Conservation (phyloP, 2,797 vertebrate species). For the Tiaroga cobitis region DNA sequence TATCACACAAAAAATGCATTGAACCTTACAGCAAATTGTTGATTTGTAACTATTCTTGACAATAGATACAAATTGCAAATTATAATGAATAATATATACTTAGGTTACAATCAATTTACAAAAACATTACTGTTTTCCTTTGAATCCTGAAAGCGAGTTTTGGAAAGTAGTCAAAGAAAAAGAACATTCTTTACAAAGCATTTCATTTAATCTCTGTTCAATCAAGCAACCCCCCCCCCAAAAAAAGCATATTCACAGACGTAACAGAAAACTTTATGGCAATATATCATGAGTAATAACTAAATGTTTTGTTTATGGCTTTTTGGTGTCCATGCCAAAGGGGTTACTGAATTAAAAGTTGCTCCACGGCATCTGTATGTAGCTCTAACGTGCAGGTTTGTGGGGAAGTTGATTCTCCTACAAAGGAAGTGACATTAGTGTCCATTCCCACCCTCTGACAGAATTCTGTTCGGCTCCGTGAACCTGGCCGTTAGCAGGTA, state of each 20-base stretch:
- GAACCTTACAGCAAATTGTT: background rate
- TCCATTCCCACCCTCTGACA: constrained; percentile 91
- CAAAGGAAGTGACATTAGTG: constrained; percentile 72
- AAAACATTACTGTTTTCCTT: background rate
- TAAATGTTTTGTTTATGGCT: constrained; percentile 4
- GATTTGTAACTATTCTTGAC: background rate
- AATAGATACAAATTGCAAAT: background rate
- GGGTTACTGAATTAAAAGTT: background rate
- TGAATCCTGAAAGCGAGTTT: too few relatives aligned
- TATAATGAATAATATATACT: background rate
- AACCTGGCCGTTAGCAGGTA: constrained; percentile 94
- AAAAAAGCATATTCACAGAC: background rate
- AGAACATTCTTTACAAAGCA: background rate
- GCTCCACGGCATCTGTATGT: background rate
- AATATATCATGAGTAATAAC: background rate
- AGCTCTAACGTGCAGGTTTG: background rate
- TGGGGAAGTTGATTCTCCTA: background rate
- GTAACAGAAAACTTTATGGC: background rate
- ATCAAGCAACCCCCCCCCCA: background rate
- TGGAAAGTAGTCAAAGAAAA: too few relatives aligned
- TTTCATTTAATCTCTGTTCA: background rate
- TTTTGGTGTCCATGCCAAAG: constrained; percentile 14
- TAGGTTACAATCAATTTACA: constrained; percentile 9
- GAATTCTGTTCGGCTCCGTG: constrained; percentile 93
- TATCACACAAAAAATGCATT: background rate